These are phyloP conservation scores for Trachelus tabidus DNA, from an alignment of 2,888 invertebrate genomes.

Conservation along the genomic window DNA sequence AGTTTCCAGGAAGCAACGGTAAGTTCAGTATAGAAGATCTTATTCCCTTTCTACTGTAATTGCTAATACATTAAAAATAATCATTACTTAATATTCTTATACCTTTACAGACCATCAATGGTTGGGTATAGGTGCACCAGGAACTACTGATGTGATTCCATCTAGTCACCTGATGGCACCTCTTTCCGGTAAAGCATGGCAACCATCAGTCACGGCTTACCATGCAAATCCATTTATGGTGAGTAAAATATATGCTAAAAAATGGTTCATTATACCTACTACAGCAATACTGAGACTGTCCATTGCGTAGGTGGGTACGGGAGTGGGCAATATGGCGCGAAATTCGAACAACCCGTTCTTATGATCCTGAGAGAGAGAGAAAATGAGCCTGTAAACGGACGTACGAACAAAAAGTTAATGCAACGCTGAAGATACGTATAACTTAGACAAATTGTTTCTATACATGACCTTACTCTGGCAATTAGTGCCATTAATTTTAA, in stretches of 20 bases:
- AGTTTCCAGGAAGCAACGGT: slow-evolving; percentile 58
- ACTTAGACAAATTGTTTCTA: slow-evolving; percentile 54
- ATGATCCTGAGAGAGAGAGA: slow-evolving; percentile 61
- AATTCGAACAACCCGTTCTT: slow-evolving; percentile 73
- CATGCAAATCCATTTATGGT: slow-evolving; percentile 66
- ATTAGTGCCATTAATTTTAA: slow-evolving; percentile 59
- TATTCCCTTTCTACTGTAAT: neutral
- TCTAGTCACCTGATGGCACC: slow-evolving; percentile 62
- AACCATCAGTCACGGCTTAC: slow-evolving; percentile 59
- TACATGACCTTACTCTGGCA: slow-evolving; percentile 58
- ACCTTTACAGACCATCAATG: slow-evolving; percentile 51
- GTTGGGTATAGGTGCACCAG: slow-evolving; percentile 54
- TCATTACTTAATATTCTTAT: neutral
- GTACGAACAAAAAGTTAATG: slow-evolving; percentile 52
- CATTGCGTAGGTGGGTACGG: slow-evolving; percentile 54
- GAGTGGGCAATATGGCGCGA: slow-evolving; percentile 58
- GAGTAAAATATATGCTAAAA: slow-evolving; percentile 28
- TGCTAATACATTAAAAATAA: neutral
- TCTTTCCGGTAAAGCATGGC: slow-evolving; percentile 61
- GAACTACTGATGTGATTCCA: slow-evolving; percentile 59
- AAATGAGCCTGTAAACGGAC: slow-evolving; percentile 41
- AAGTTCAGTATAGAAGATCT: slow-evolving; percentile 19
- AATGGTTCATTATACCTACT: neutral
- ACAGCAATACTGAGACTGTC: neutral
- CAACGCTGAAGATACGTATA: slow-evolving; percentile 55